Evolutionary conservation across 1,140 invertebrate genomes (phyloP).

Genomic region (Epicauta chinensis): DNA sequence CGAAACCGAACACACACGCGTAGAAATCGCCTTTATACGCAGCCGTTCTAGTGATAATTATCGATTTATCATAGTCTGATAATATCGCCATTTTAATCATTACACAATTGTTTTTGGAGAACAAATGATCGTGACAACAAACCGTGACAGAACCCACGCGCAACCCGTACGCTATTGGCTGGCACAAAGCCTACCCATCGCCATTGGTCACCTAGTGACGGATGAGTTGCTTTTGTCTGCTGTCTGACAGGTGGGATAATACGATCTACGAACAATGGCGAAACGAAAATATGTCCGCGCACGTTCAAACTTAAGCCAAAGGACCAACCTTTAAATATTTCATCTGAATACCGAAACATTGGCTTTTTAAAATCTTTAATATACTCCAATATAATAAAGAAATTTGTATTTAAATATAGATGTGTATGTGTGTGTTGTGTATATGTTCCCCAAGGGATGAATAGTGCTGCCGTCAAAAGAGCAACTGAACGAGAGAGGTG

Average conservation of each 20-base stretch:
- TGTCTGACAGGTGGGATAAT: constrained; percentile 20
- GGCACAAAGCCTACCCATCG: constrained; percentile 12
- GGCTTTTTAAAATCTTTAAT: too few species aligned
- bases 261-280: constrained; percentile 32
- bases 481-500: constrained; percentile 10
- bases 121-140: background rate
- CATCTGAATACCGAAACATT: too few species aligned
- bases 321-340: background rate
- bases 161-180: constrained; percentile 14
- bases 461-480: constrained; percentile 29
- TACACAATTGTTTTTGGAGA: constrained; percentile 6
- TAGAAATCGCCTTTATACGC: too few species aligned
- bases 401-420: too few species aligned
- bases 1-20: too few species aligned
- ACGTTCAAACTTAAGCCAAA: background rate
- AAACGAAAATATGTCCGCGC: constrained; percentile 30
- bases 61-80: too few species aligned
- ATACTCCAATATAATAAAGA: too few species aligned
- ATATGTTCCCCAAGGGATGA: too few species aligned
- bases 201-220: constrained; percentile 19
- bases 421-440: too few species aligned
- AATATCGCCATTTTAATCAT: too few species aligned
- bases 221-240: constrained; percentile 15
- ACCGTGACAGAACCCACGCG: constrained; percentile 16
- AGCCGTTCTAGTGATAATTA: too few species aligned